Base-by-base conservation (phyloP, 2,888 invertebrate genomes). In the Limulus polyphemus region DNA sequence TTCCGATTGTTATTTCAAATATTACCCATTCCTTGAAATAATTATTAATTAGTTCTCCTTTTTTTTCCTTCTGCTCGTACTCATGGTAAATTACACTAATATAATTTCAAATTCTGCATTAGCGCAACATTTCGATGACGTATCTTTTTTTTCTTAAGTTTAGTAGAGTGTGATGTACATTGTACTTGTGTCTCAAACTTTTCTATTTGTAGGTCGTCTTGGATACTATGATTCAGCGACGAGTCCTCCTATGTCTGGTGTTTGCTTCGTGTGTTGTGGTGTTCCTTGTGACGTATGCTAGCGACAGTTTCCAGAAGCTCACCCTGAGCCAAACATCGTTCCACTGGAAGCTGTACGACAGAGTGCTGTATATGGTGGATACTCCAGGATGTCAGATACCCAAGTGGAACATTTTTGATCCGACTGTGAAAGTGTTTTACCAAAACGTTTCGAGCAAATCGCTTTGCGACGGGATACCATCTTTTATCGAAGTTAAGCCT, bases 361-460 rank as follows among this genome's bases (percentile, higher is more conserved):
- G 32, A 7, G 13, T 13, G 16, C 12, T 11, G 11, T 67, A 63
- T 56, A 49, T 64, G 14, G 57, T 67, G 47, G 61, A 68, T 47
- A 68, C 67, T 4, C 59, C 64, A 2, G 65, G 66, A 11, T 67
- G 67, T 51, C 63, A 61, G 11, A 68, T 68, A 32, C 68, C 67
- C 17, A 63, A 65, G 13, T 68, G 65, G 63, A 64, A 65, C 47
- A 64, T 65, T 3, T 67, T 64, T 32, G 67, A 68, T 48, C 60
- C 65, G 11, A 62, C 62, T 11, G 65, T 65, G 5, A 61, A 63
- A 56, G 10, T 16, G 11, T 56, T 62, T 4, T 65, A 57, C 52
- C 32, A 57, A 17, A 55, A 51, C 32, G 52, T 60, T 47, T 11
- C 49, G 12, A 17, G 14, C 10, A 60, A 50, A 10, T 65, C 63